Percentiles rank a stretch among this genome's conserved stretches.
Conservation (phyloP, 2,888 invertebrate species). For the Physocephala rufipes region DNA sequence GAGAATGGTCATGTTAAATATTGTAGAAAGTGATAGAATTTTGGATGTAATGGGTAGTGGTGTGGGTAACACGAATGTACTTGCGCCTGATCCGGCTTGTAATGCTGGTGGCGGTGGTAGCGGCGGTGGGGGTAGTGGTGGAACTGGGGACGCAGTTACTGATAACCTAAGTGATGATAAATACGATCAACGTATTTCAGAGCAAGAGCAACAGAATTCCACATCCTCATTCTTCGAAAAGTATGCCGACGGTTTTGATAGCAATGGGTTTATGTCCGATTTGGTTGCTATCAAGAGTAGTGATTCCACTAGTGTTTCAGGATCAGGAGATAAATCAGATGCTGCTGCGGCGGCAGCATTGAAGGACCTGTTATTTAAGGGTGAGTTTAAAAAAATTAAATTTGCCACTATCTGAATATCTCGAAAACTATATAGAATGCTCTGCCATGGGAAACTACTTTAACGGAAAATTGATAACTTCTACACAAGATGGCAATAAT, state of each 20-base stretch:
- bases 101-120: constrained; percentile 26
- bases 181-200: constrained; percentile 44
- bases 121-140: constrained; percentile 23
- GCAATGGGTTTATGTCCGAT: constrained; percentile 60
- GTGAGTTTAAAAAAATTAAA: constrained; percentile 39
- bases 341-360: constrained; percentile 28
- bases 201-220: constrained; percentile 44
- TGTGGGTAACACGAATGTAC: constrained; percentile 34
- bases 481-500: constrained; percentile 46
- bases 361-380: constrained; percentile 51
- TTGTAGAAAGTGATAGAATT: constrained; percentile 55
- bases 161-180: constrained; percentile 47
- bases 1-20: constrained; percentile 58
- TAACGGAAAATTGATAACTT: constrained; percentile 55
- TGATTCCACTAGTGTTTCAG: constrained; percentile 45
- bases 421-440: constrained; percentile 52
- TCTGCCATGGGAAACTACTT: constrained; percentile 50
- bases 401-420: constrained; percentile 52
- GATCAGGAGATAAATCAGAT: constrained; percentile 49
- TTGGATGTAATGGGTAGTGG: constrained; percentile 48
- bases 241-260: constrained; percentile 61
- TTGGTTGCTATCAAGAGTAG: constrained; percentile 48
- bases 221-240: constrained; percentile 56
- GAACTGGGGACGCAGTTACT: constrained; percentile 49
- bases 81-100: not conserved